Evolutionary conservation across 2,888 invertebrate genomes (phyloP), one percentile per base, ranked within the genome.

Genomic region (Athetis lepigone): DNA sequence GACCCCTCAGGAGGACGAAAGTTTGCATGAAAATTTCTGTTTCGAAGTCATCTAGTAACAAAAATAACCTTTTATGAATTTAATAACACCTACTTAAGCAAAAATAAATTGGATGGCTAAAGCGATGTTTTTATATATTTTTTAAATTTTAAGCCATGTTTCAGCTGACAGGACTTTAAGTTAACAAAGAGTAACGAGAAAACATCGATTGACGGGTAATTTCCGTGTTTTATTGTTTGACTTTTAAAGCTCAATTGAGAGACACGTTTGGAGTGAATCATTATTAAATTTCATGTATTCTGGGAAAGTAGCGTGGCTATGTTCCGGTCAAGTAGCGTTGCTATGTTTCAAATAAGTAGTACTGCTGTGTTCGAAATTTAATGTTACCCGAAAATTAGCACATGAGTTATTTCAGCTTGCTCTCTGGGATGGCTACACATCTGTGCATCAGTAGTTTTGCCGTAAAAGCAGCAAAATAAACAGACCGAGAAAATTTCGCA

Each of bases 31-130:
- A n/a, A n/a, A n/a, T n/a, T n/a, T n/a, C n/a, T n/a, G n/a, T n/a
- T n/a, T n/a, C n/a, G n/a, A 29, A 8, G 9, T 29, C 25, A 6
- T 25, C 4, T 25, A 3, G n/a, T 36, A n/a, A 36, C 1, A 0
- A 13, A 16, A 6, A 37, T 52, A 42, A 60, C 25, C 5, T 57
- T 23, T 16, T 49, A 75, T 36, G n/a, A 36, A 37, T 54, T 45
- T 63, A 56, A 54, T 47, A 43, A n/a, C 13, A 33, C 4, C 4
- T 52, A 71, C 7, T 23, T 5, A 13, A 52, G 27, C 25, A 62
- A 62, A 75, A 60, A 54, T 51, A 51, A 57, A 70, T 75, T 70
- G 51, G 37, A 36, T 1, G 5, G 50, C 4, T n/a, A 27, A 42
- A 51, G 11, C 5, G 6, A 56, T n/a, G n/a, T n/a, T n/a, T n/a